A percentile compares a stretch with the other conserved stretches of the same genome.
phyloP scores from a whole-genome alignment of 64 coral and sea anemone species.

The Trachythela sp. region DNA sequence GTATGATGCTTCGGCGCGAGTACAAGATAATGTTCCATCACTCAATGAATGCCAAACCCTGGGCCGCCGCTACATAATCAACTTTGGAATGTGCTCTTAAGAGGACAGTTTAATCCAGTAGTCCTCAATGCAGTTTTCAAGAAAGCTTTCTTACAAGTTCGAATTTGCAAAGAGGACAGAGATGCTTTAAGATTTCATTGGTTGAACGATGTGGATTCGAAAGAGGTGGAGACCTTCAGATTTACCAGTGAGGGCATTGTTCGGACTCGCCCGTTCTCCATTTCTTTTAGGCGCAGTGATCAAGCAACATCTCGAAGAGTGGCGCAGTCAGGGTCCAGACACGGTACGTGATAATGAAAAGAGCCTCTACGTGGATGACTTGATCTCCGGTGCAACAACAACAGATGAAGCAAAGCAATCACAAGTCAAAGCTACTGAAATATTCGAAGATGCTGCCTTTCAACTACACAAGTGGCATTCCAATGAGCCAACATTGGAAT shows the following conservation, averaged over 20 bases:
- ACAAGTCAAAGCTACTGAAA: neutral
- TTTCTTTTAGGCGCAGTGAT: conserved; percentile 35
- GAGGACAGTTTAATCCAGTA: conserved; percentile 21
- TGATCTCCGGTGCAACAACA: conserved; percentile 39
- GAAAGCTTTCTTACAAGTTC: conserved; percentile 40
- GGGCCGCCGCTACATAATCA: conserved; percentile 42
- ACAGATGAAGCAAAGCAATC: neutral
- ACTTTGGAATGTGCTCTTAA: neutral
- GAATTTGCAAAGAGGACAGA: neutral
- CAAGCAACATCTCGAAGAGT: conserved; percentile 11
- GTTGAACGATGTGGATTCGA: neutral
- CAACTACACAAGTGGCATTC: conserved; percentile 52
- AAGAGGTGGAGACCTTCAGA: neutral
- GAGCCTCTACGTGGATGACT: conserved; percentile 53
- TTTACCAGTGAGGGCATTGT: conserved; percentile 44
- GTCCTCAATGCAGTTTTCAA: conserved; percentile 35
- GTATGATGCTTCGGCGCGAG: neutral
- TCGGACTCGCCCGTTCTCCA: conserved; percentile 31
- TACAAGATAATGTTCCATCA: neutral
- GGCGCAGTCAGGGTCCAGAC: conserved; percentile 4
- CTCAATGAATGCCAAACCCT: conserved; percentile 42
- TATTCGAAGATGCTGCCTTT: conserved; percentile 12
- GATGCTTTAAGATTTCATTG: conserved; percentile 35
- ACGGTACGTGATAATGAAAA: conserved; percentile 30
- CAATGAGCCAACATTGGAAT: neutral